A percentile compares a stretch with the other conserved stretches of the same genome.
Evolutionary conservation across 2,888 invertebrate genomes (phyloP).

Genomic region (Drosophila macrospina): DNA sequence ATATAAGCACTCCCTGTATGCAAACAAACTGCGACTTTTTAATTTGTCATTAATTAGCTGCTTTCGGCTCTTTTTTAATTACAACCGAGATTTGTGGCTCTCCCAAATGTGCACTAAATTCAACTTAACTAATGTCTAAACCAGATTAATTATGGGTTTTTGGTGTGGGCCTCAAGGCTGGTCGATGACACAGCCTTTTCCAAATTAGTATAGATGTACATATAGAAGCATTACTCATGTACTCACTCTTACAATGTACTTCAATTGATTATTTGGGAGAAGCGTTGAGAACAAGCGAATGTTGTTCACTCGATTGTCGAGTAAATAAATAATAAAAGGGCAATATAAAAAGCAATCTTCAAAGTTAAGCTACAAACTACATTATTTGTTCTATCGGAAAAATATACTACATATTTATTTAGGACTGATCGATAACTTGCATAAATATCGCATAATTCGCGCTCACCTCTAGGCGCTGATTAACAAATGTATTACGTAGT

Average conservation of each 20-base stretch:
- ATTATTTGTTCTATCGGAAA: neutral
- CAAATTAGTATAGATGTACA: neutral
- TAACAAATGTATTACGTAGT: slow-evolving; percentile 28
- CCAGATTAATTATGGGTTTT: slow-evolving; percentile 31
- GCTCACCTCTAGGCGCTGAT: slow-evolving; percentile 9
- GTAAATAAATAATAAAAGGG: too few relatives aligned
- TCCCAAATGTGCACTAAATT: slow-evolving; percentile 23
- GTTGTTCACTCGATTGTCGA: slow-evolving; percentile 7
- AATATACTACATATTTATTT: too few relatives aligned
- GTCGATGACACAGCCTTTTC: slow-evolving; percentile 25
- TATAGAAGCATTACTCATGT: neutral
- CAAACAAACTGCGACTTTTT: slow-evolving; percentile 52
- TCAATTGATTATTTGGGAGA: neutral
- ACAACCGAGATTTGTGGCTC: slow-evolving; percentile 40
- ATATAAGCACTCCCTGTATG: slow-evolving; percentile 29
- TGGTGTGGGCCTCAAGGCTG: slow-evolving; percentile 25
- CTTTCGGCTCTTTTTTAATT: slow-evolving; percentile 47
- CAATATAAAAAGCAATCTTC: neutral
- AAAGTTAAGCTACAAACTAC: neutral
- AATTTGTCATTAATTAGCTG: slow-evolving; percentile 54
- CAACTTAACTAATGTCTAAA: slow-evolving; percentile 28
- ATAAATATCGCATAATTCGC: neutral
- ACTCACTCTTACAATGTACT: neutral
- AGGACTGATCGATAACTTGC: neutral
- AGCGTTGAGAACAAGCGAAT: neutral